Evolutionary conservation across 2,797 vertebrate genomes (phyloP), one percentile per base, ranked within the genome.

Genomic region (Pseudochaenichthys georgianus): DNA sequence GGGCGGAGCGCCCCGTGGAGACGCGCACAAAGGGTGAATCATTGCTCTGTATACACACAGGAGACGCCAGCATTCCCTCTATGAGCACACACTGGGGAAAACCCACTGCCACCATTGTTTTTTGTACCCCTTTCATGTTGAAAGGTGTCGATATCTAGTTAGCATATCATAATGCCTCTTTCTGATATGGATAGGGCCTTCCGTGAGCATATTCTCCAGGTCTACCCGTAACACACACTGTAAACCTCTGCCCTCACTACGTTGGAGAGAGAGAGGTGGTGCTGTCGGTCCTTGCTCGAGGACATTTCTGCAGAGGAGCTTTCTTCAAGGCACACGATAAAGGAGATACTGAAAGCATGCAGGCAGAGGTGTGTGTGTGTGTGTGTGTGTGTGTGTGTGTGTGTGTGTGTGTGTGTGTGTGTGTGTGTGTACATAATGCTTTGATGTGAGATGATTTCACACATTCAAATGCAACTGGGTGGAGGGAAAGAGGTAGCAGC

Each of bases 131-230:
- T 78, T 77, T 77, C 78, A 71, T 21, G 21, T 21, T 21, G 21
- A 21, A 21, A 21, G 64, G 55, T 83, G 82, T 86, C 84, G 74
- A 82, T 84, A 81, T 81, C 75, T 84, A 70, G 85, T 90, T 89
- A 86, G 78, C 80, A 88, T 87, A 89, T 87, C 75, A 67, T 41
- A 68, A 79, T 54, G 77, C 53, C 75, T 59, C 51, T 52, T 69
- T 77, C 38, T 47, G 58, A 80, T 64, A 54, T 13, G 45, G 59
- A 57, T 19, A 50, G 42, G 64, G 45, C 70, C 73, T 60, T 65
- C 21, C 11, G 76, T 42, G 72, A 58, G 55, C 45, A 58, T 59
- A 38, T 76, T 78, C 63, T 83, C 61, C 63, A 58, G 46, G 31
- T 77, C 55, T 21, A 69, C 66, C 66, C 47, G 76, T 55, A 84